These are phyloP conservation scores for Raphicerus campestris DNA, from an alignment of 2,113 vertebrate genomes.

Conservation along the genomic window DNA sequence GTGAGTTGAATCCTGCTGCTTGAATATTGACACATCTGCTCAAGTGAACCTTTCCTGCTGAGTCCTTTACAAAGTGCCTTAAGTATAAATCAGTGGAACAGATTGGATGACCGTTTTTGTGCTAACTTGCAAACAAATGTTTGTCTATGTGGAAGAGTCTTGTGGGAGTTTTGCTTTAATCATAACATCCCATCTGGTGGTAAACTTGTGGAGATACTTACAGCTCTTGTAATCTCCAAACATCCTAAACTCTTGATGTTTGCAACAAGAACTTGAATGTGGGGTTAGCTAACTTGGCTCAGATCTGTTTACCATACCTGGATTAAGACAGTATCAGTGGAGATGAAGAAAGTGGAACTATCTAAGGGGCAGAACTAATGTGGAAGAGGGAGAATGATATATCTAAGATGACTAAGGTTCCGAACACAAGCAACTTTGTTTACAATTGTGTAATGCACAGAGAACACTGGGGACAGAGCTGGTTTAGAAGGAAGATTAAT, in stretches of 20 bases:
- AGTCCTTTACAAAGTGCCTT: not conserved
- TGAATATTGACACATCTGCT: not conserved
- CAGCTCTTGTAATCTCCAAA: not conserved
- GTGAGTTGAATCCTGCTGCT: not conserved
- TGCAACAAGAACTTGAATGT: not conserved
- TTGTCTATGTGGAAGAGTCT: not conserved
- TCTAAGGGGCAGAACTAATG: no score
- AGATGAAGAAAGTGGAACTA: not conserved
- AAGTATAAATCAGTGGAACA: not conserved
- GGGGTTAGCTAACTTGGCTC: not conserved
- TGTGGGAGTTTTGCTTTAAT: not conserved
- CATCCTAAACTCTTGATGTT: not conserved
- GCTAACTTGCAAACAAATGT: not conserved
- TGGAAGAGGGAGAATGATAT: not conserved
- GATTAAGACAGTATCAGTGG: not conserved
- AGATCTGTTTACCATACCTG: not conserved
- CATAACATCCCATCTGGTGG: not conserved
- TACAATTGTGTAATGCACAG: rapidly evolving
- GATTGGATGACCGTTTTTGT: not conserved
- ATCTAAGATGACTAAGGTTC: not conserved
- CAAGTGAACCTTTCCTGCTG: not conserved
- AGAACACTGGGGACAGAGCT: not conserved
- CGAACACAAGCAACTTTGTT: not conserved
- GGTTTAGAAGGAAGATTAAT: not conserved
- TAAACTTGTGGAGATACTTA: not conserved